A percentile compares a stretch with the other conserved stretches of the same genome.
phyloP scores from a whole-genome alignment of 2,888 invertebrate genomes.

The Argyra leucocephala region DNA sequence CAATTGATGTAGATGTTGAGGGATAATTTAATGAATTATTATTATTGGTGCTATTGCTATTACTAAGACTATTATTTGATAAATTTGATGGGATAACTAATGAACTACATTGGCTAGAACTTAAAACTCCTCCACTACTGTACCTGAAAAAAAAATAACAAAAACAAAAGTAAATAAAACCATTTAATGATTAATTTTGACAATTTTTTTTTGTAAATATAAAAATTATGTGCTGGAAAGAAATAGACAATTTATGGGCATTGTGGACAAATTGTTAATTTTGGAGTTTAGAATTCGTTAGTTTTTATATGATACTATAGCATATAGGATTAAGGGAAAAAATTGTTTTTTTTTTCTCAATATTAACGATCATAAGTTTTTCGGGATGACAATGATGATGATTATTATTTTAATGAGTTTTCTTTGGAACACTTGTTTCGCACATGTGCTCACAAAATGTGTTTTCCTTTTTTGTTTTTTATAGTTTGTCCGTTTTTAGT shows the following conservation, averaged over 20 bases:
- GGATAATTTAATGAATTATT: constrained; percentile 21
- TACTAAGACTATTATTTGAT: constrained; percentile 17
- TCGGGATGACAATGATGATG: not conserved
- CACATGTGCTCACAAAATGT: not conserved
- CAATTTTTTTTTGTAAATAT: too few species aligned
- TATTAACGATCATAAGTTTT: too few species aligned
- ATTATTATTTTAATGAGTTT: not conserved
- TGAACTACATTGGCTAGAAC: not conserved
- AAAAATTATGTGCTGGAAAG: too few species aligned
- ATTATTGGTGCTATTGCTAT: constrained; percentile 19
- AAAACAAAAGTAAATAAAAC: too few species aligned
- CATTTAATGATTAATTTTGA: too few species aligned
- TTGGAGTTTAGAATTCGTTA: not conserved
- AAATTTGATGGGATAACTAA: not conserved
- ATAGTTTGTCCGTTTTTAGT: not conserved
- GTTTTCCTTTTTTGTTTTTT: not conserved
- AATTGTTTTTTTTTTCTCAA: too few species aligned
- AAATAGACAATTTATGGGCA: too few species aligned
- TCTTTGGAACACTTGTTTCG: not conserved
- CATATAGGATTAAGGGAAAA: too few species aligned
- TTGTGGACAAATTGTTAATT: too few species aligned
- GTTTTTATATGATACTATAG: not conserved
- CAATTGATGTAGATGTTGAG: constrained; percentile 23
- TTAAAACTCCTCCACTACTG: not conserved
- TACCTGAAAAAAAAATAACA: not conserved